These are phyloP conservation scores for Trachelipus rathkii DNA, from an alignment of 1,140 invertebrate genomes.

Conservation along the genomic window DNA sequence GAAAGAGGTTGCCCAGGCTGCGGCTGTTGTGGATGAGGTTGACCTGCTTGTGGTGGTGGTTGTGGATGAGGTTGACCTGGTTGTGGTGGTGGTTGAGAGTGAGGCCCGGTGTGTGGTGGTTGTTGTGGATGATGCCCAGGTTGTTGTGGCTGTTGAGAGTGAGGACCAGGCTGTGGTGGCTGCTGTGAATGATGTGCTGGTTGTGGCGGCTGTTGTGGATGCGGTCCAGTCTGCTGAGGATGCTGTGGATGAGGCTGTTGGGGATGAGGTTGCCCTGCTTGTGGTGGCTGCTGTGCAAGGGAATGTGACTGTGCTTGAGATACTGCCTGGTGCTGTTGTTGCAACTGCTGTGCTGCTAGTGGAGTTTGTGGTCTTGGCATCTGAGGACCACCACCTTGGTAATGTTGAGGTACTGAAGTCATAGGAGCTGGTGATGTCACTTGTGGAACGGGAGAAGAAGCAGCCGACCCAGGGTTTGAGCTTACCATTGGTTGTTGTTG, in stretches of 20 bases:
- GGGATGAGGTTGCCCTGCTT: conserved; percentile 7
- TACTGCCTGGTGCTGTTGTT: conserved; percentile 21
- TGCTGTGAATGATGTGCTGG: conserved; percentile 9
- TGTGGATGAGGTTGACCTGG: conserved; percentile 1
- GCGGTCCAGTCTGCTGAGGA: background rate
- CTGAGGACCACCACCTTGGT: background rate
- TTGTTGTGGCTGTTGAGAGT: background rate
- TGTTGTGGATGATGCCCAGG: background rate
- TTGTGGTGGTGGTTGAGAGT: background rate
- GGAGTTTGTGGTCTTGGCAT: background rate
- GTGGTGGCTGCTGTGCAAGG: conserved; percentile 23
- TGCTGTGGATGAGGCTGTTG: conserved; percentile 1
- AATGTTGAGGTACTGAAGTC: background rate
- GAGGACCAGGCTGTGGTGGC: conserved; percentile 2
- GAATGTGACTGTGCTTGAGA: conserved; percentile 14
- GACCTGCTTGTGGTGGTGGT: background rate
- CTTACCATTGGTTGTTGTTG: background rate
- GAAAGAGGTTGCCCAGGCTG: background rate
- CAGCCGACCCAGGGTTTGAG: background rate
- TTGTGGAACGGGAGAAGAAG: background rate
- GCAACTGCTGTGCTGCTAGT: background rate
- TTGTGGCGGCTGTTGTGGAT: conserved; percentile 14
- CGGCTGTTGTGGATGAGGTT: background rate
- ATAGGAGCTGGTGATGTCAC: background rate
- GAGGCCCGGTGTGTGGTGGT: background rate